Percentiles rank a stretch among this genome's conserved stretches.
phyloP scores from a whole-genome alignment of 2,888 invertebrate species.

The Mayetiola destructor region DNA sequence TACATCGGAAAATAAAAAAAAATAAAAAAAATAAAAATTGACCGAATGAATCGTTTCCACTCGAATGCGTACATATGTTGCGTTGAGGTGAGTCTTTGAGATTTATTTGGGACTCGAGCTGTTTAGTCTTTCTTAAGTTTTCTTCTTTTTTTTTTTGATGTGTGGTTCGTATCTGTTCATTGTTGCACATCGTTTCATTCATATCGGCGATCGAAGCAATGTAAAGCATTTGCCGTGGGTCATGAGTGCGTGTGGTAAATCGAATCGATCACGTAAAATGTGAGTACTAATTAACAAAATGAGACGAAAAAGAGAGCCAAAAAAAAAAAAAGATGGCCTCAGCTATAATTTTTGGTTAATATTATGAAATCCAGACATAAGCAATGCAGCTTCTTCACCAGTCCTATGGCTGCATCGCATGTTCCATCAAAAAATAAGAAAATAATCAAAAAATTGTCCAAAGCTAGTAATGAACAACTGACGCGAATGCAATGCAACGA shows the following conservation, averaged over 20 bases:
- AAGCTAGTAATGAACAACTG: too few relatives aligned
- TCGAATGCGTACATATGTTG: slow-evolving; percentile 10
- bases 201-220: not conserved
- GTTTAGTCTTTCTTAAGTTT: not conserved
- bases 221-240: not conserved
- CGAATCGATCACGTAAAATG: too few relatives aligned
- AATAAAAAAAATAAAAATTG: not conserved
- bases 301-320: too few relatives aligned
- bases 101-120: not conserved
- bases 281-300: too few relatives aligned
- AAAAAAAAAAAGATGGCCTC: too few relatives aligned
- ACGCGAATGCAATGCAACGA: too few relatives aligned
- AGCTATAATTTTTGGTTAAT: too few relatives aligned
- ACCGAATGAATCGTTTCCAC: not conserved
- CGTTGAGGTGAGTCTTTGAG: not conserved
- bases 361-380: too few relatives aligned
- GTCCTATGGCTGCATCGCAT: too few relatives aligned
- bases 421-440: too few relatives aligned
- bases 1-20: not conserved
- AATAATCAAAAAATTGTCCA: too few relatives aligned
- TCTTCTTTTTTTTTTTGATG: not conserved
- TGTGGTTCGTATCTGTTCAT: not conserved
- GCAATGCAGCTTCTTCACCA: too few relatives aligned
- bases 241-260: slow-evolving; percentile 12
- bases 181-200: not conserved